Evolutionary conservation across 2,113 vertebrate genomes (phyloP).

Genomic region (Harpagus bidentatus): DNA sequence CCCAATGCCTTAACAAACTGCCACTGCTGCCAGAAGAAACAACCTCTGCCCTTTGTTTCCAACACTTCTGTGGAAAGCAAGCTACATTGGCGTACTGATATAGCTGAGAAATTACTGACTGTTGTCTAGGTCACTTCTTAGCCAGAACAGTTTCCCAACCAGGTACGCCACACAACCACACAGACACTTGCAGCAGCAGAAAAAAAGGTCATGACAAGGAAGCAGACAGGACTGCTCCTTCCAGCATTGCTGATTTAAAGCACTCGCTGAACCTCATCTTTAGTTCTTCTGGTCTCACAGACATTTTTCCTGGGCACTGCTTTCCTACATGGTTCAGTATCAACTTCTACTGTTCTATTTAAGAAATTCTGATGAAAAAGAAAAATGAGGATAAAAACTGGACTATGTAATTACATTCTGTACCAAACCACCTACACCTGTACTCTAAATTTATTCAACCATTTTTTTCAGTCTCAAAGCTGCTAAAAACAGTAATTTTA

Average conservation of each 20-base stretch:
- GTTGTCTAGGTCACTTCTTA: background rate
- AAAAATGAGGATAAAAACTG: background rate
- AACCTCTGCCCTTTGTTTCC: background rate
- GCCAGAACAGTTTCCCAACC: background rate
- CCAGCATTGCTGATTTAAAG: background rate
- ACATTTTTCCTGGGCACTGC: background rate
- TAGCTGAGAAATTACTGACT: background rate
- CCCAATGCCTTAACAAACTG: background rate
- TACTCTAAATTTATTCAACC: constrained; percentile 18
- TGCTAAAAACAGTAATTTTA: constrained; percentile 47
- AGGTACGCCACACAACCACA: background rate
- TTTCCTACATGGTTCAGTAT: background rate
- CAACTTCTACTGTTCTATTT: background rate
- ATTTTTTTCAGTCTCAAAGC: background rate
- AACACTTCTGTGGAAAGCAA: background rate
- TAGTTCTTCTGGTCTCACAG: background rate
- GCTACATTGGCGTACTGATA: background rate
- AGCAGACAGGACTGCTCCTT: background rate
- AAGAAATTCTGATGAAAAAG: background rate
- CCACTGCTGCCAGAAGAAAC: background rate
- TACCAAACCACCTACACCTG: constrained; percentile 36
- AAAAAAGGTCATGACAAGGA: background rate
- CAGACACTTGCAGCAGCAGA: background rate
- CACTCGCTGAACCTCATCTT: background rate
- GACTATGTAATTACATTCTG: constrained; percentile 22